These are phyloP conservation scores for Diabrotica undecimpunctata DNA, from an alignment of 1,140 invertebrate genomes.

Conservation along the genomic window DNA sequence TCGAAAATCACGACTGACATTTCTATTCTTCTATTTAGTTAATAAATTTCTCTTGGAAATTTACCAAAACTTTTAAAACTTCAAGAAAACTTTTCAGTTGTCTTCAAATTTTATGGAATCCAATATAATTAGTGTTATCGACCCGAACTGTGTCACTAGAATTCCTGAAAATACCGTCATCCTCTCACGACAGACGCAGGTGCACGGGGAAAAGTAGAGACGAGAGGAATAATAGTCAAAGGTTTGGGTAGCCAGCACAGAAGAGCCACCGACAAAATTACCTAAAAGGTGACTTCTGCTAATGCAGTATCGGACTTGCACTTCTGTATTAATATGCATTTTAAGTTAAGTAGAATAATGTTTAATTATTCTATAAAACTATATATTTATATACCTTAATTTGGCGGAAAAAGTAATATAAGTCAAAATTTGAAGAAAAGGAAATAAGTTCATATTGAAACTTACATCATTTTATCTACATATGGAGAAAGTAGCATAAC, in stretches of 20 bases:
- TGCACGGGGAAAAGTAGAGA: background rate
- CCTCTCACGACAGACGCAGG: background rate
- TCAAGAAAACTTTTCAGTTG: background rate
- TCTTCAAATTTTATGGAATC: background rate
- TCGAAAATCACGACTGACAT: too few species aligned
- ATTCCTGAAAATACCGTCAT: background rate
- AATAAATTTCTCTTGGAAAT: background rate
- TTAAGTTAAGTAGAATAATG: too few species aligned
- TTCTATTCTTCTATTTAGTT: background rate
- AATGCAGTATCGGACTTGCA: too few species aligned
- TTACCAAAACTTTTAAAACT: background rate
- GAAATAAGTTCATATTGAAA: too few species aligned
- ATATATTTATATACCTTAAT: too few species aligned
- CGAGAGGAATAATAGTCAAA: too few species aligned
- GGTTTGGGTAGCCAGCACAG: background rate
- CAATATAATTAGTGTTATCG: background rate
- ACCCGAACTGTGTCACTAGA: background rate
- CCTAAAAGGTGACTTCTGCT: background rate
- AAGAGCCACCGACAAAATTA: background rate
- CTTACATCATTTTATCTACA: too few species aligned
- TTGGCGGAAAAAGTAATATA: too few species aligned
- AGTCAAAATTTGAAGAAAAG: too few species aligned
- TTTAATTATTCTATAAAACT: too few species aligned
- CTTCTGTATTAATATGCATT: too few species aligned
- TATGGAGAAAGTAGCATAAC: too few species aligned